Evolutionary conservation across 2,113 vertebrate genomes (phyloP).

Genomic region (Tachysurus fulvidraco): DNA sequence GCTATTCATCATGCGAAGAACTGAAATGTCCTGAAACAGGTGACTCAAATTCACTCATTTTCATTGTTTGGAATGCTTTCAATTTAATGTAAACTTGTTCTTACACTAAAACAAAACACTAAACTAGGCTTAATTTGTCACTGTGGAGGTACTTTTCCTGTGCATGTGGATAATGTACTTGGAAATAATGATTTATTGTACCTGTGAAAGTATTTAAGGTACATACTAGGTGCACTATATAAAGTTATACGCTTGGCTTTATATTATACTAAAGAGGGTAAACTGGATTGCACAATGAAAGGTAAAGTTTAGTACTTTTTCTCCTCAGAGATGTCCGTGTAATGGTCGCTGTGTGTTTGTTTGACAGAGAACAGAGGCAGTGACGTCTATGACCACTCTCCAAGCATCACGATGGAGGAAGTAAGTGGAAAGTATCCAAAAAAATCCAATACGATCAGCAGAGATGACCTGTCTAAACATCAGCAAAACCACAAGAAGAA

Average conservation of each 20-base stretch:
- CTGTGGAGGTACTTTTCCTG: neutral
- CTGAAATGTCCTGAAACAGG: conserved; percentile 12
- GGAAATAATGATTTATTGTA: neutral
- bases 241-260: neutral
- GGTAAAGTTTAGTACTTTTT: neutral
- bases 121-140: neutral
- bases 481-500: conserved; percentile 56
- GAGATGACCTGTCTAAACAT: conserved; percentile 41
- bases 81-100: neutral
- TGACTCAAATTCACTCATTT: neutral
- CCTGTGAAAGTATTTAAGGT: neutral
- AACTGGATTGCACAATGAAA: neutral
- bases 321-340: neutral
- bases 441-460: conserved; percentile 51
- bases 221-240: neutral
- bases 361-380: conserved; percentile 60
- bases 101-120: neutral
- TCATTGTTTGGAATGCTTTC: neutral
- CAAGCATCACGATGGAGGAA: conserved; percentile 40
- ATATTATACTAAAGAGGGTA: no score
- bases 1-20: neutral
- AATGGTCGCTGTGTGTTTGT: conserved; percentile 48
- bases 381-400: conserved; percentile 20
- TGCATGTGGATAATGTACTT: neutral
- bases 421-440: conserved; percentile 54